phyloP scores from a whole-genome alignment of 2,797 vertebrate genomes.

The Pitangus sulphuratus region DNA sequence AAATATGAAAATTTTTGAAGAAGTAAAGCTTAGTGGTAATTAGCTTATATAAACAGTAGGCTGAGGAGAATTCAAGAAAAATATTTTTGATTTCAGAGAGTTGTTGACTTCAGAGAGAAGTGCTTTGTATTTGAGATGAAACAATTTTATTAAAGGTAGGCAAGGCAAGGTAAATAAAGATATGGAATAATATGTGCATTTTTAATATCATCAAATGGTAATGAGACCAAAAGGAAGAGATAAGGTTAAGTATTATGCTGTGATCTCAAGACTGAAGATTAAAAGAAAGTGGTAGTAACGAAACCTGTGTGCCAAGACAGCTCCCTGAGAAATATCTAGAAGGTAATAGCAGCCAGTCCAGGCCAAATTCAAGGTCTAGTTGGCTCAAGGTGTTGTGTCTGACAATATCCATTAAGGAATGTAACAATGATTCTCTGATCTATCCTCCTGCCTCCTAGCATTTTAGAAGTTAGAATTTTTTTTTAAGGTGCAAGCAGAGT shows the following conservation, averaged over 20 bases:
- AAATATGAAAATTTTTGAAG: background rate
- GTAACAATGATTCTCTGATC: background rate
- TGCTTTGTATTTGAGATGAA: constrained; percentile 54
- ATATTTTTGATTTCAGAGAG: too few species aligned
- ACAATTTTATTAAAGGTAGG: constrained; percentile 31
- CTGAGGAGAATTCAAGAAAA: background rate
- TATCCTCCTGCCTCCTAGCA: background rate
- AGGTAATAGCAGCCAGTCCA: background rate
- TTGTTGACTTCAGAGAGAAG: background rate
- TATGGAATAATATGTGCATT: constrained; percentile 20
- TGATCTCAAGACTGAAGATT: background rate
- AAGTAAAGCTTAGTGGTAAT: background rate
- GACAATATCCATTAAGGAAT: background rate
- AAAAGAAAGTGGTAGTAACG: background rate
- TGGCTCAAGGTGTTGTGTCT: background rate
- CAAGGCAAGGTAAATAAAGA: constrained; percentile 36
- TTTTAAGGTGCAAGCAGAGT: background rate
- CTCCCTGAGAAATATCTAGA: constrained; percentile 10
- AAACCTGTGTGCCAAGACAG: background rate
- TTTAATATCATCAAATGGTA: constrained; percentile 31
- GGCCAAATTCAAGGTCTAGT: background rate
- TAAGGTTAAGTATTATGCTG: background rate
- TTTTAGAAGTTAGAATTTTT: background rate
- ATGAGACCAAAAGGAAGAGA: constrained; percentile 48
- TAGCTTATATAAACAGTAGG: background rate